These are phyloP conservation scores for Seira sanloemensis DNA, from an alignment of 2,888 invertebrate genomes.

Conservation along the genomic window DNA sequence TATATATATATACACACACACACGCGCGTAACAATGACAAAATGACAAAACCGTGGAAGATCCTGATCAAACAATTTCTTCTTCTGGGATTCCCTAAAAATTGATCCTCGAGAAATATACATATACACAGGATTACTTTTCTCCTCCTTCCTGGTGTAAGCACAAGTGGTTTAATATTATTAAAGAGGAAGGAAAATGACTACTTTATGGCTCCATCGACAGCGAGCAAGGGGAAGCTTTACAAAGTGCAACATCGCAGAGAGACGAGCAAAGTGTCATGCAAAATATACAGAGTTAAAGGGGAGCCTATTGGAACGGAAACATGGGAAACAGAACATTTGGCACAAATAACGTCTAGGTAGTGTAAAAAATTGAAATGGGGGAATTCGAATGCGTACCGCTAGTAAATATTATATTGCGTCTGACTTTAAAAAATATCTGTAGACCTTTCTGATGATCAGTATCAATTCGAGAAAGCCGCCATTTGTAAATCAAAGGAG, in stretches of 20 bases:
- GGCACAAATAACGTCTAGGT: constrained; percentile 14
- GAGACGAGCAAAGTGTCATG: background rate
- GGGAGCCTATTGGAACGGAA: background rate
- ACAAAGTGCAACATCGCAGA: background rate
- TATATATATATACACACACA: background rate
- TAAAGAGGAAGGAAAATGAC: background rate
- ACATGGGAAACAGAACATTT: constrained; percentile 5
- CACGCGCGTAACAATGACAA: background rate
- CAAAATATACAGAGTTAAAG: background rate
- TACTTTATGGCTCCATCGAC: background rate
- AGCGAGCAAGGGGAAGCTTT: background rate
- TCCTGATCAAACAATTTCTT: constrained; percentile 3
- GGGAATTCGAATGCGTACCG: no score
- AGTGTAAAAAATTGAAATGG: no score
- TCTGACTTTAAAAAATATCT: no score
- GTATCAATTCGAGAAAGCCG: no score
- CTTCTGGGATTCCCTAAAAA: constrained; percentile 15
- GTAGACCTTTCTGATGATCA: no score
- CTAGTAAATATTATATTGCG: no score
- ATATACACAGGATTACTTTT: background rate
- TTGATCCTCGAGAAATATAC: constrained; percentile 25
- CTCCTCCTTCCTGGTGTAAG: background rate
- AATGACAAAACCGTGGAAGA: constrained; percentile 5
- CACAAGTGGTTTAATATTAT: background rate
- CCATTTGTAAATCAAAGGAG: no score